A percentile compares a stretch with the other conserved stretches of the same genome.
Conservation (phyloP, 2,888 invertebrate species). For the Nephrotoma guestfalica region DNA sequence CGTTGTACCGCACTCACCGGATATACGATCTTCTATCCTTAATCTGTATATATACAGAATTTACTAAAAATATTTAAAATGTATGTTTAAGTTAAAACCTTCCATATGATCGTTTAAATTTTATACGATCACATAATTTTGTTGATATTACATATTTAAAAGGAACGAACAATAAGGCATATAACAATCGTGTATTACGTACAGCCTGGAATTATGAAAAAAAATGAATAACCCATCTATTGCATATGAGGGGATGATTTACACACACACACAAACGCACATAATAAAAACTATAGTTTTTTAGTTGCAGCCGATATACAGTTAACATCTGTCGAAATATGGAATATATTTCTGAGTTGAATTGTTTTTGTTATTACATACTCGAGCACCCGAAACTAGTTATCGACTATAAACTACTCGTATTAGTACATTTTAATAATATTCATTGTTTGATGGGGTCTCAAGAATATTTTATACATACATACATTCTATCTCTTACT, state of each 20-base stretch:
- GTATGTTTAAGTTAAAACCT: background rate
- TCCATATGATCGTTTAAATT: background rate
- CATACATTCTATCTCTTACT: background rate
- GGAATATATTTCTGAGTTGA: background rate
- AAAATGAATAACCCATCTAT: background rate
- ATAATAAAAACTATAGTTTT: background rate
- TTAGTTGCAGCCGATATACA: background rate
- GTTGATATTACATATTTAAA: background rate
- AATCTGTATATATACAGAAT: background rate
- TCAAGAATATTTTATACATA: background rate
- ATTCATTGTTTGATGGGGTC: background rate
- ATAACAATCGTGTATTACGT: background rate
- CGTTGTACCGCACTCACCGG: background rate
- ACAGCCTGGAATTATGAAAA: background rate
- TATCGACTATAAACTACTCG: background rate
- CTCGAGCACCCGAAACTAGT: background rate
- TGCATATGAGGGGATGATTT: background rate
- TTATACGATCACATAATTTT: background rate
- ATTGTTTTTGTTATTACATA: background rate
- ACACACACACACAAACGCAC: background rate
- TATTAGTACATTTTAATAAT: background rate
- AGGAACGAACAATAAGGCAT: background rate
- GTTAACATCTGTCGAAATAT: background rate
- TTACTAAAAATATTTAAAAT: background rate
- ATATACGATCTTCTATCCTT: background rate